phyloP scores from a whole-genome alignment of 2,888 invertebrate species.

The Agelastica alni region DNA sequence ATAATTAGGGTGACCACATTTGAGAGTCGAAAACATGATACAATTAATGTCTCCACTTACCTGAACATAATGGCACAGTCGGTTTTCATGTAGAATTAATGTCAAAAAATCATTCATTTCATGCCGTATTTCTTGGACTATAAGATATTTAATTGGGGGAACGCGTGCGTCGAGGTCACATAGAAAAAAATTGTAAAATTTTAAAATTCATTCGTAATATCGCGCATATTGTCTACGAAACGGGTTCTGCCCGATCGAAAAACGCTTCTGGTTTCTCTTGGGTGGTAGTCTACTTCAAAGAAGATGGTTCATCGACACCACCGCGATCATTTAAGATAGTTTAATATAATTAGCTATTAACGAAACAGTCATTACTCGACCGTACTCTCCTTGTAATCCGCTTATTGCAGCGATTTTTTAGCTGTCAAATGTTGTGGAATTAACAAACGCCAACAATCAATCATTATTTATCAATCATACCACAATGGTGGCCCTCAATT shows the following conservation, averaged over 20 bases:
- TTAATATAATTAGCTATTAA: slow-evolving; percentile 33
- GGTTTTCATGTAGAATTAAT: too few relatives aligned
- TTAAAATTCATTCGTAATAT: too few relatives aligned
- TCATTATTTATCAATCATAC: slow-evolving; percentile 39
- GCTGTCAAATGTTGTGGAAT: slow-evolving; percentile 31
- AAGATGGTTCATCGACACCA: slow-evolving; percentile 29
- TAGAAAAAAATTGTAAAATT: too few relatives aligned
- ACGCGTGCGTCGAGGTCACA: too few relatives aligned
- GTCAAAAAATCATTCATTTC: too few relatives aligned
- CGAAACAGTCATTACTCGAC: slow-evolving; percentile 31
- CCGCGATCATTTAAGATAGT: slow-evolving; percentile 24
- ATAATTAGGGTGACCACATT: too few relatives aligned
- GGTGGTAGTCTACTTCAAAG: slow-evolving; percentile 26
- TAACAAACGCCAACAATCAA: slow-evolving; percentile 34
- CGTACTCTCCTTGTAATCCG: slow-evolving; percentile 32
- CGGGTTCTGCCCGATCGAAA: slow-evolving; percentile 1
- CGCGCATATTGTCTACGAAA: too few relatives aligned
- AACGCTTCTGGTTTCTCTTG: slow-evolving; percentile 22
- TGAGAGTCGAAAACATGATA: too few relatives aligned
- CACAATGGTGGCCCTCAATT: slow-evolving; percentile 31
- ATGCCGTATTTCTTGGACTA: too few relatives aligned
- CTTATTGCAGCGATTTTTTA: slow-evolving; percentile 32
- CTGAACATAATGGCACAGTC: too few relatives aligned
- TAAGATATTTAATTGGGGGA: too few relatives aligned
- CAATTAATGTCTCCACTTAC: too few relatives aligned